These are phyloP conservation scores for Yponomeuta sedellus DNA, from an alignment of 2,888 invertebrate genomes.

Conservation along the genomic window DNA sequence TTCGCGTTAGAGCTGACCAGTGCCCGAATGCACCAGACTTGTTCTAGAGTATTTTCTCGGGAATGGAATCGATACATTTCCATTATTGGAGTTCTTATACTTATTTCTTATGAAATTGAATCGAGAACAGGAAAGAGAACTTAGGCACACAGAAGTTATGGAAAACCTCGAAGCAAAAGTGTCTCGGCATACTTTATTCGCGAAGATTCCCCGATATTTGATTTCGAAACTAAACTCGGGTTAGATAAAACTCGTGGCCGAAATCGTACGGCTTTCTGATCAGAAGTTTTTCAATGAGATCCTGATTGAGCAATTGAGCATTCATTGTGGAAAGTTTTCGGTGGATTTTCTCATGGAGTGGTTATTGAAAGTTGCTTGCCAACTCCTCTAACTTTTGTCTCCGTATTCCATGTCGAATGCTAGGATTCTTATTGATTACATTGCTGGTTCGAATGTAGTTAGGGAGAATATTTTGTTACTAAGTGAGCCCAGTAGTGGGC, in stretches of 20 bases:
- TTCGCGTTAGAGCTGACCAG: background rate
- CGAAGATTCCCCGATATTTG: background rate
- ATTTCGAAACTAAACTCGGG: background rate
- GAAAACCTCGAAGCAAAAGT: too few relatives aligned
- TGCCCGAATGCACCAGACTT: background rate
- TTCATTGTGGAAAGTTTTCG: conserved; percentile 15
- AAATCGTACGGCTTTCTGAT: conserved; percentile 1
- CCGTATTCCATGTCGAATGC: background rate
- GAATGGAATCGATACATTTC: too few relatives aligned
- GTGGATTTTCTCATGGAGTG: conserved; percentile 13
- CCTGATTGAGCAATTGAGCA: conserved; percentile 17
- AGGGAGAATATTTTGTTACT: background rate
- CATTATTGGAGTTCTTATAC: too few relatives aligned
- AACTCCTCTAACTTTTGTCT: conserved; percentile 7
- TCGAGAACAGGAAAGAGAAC: too few relatives aligned
- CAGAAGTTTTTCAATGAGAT: conserved; percentile 16
- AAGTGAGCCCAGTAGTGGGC: too few relatives aligned
- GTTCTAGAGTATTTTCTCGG: background rate
- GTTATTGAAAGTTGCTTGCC: conserved; percentile 9
- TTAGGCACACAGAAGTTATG: too few relatives aligned
- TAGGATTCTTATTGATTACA: background rate
- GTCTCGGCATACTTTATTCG: background rate
- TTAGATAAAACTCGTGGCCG: background rate
- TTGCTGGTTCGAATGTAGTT: background rate
- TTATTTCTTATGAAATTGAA: too few relatives aligned